Percentiles rank a stretch among this genome's conserved stretches.
Evolutionary conservation across 2,113 vertebrate species (phyloP).

Genomic region (Maccullochella peelii): DNA sequence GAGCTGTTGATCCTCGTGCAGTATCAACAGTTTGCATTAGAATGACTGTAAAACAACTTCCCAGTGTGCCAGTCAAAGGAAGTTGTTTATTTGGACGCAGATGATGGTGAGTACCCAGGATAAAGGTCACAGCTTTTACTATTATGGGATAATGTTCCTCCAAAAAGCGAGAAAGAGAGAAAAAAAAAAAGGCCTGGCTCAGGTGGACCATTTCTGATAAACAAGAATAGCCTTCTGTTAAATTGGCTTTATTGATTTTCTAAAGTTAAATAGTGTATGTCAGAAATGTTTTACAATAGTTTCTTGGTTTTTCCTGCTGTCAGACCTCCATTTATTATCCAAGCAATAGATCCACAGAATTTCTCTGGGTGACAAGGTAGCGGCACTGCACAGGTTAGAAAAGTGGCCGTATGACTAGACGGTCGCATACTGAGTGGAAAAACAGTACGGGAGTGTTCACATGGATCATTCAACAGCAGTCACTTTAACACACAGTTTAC

Average conservation of each 20-base stretch:
- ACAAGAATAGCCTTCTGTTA: slow-evolving; percentile 49
- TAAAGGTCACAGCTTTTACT: slow-evolving; percentile 51
- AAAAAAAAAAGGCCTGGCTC: background rate
- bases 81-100: slow-evolving; percentile 35
- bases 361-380: slow-evolving; percentile 11
- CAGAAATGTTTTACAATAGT: slow-evolving; percentile 66
- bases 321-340: slow-evolving; percentile 32
- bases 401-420: background rate
- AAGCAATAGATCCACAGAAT: background rate
- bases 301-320: slow-evolving; percentile 33
- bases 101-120: background rate
- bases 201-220: slow-evolving; percentile 46
- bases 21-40: slow-evolving; percentile 4
- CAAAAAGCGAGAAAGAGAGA: slow-evolving; percentile 5
- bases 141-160: slow-evolving; percentile 37
- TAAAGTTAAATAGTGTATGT: slow-evolving; percentile 51
- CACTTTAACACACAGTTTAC: background rate
- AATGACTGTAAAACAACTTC: slow-evolving; percentile 4
- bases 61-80: slow-evolving; percentile 7
- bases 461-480: slow-evolving; percentile 5
- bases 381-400: background rate
- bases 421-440: background rate
- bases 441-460: background rate
- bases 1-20: background rate
- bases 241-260: slow-evolving; percentile 70